Evolutionary conservation across 2,113 vertebrate genomes (phyloP).

Genomic region (Calidris pugnax): DNA sequence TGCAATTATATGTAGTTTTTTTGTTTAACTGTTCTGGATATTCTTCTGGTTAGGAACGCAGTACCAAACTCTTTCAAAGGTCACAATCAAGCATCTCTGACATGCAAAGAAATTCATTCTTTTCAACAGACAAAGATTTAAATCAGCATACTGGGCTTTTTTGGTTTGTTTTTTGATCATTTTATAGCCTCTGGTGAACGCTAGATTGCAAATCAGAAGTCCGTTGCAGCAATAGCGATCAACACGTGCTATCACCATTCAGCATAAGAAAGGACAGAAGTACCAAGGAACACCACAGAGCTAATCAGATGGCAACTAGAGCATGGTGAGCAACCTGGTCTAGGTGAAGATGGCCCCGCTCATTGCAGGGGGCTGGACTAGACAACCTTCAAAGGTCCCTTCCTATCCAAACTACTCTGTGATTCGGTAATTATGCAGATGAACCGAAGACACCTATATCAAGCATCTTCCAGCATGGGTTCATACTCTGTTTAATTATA

Average conservation of each 20-base stretch:
- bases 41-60: background rate
- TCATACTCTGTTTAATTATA: background rate
- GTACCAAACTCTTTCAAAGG: background rate
- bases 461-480: background rate
- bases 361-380: background rate
- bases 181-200: background rate
- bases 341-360: background rate
- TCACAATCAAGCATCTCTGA: background rate
- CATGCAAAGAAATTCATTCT: background rate
- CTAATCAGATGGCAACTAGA: background rate
- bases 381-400: background rate
- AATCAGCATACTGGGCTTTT: background rate
- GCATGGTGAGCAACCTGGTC: background rate
- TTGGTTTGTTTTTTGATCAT: background rate
- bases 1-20: background rate
- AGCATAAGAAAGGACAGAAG: background rate
- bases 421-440: background rate
- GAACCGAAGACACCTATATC: background rate
- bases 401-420: background rate
- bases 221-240: background rate
- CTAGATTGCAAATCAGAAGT: background rate
- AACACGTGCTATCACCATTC: background rate
- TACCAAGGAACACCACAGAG: background rate
- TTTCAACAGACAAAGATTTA: background rate
- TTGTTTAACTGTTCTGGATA: background rate